These are phyloP conservation scores for Oophaga pumilio DNA, from an alignment of 2,113 vertebrate species.

Conservation along the genomic window DNA sequence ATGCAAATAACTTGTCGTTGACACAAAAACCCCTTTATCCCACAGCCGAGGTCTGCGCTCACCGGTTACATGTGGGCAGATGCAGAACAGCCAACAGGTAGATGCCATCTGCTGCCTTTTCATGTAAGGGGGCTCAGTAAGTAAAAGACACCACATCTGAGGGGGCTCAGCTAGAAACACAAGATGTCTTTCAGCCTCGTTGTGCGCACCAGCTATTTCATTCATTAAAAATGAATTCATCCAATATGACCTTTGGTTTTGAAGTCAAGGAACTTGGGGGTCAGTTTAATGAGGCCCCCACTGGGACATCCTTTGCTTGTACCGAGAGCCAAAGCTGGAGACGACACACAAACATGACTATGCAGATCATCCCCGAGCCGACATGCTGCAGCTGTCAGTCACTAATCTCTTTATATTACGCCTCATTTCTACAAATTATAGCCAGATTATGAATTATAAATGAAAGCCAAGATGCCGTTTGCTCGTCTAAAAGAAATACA, in stretches of 20 bases:
- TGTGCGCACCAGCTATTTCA: neutral
- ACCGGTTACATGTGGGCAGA: neutral
- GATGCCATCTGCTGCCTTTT: slow-evolving; percentile 12
- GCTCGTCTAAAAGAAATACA: slow-evolving; percentile 15
- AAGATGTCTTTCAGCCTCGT: neutral
- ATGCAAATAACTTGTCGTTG: neutral
- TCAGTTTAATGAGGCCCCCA: slow-evolving; percentile 50
- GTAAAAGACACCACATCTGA: neutral
- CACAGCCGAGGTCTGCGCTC: neutral
- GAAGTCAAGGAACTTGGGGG: slow-evolving; percentile 36
- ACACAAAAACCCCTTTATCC: neutral
- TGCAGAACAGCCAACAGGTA: slow-evolving; percentile 7
- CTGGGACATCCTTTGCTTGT: slow-evolving; percentile 1
- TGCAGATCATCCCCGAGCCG: slow-evolving; percentile 12
- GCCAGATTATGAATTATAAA: slow-evolving; percentile 32
- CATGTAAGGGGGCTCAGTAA: neutral
- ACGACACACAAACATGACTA: slow-evolving; percentile 8
- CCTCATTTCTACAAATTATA: slow-evolving; percentile 41
- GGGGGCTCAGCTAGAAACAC: neutral
- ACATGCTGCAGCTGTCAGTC: slow-evolving; percentile 36
- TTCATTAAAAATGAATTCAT: slow-evolving; percentile 42
- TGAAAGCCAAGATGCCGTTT: slow-evolving; percentile 6
- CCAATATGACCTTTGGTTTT: slow-evolving; percentile 49
- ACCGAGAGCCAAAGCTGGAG: neutral
- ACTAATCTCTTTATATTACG: slow-evolving; percentile 35